Evolutionary conservation across 1,140 invertebrate genomes (phyloP).

Genomic region (Sipha flava): DNA sequence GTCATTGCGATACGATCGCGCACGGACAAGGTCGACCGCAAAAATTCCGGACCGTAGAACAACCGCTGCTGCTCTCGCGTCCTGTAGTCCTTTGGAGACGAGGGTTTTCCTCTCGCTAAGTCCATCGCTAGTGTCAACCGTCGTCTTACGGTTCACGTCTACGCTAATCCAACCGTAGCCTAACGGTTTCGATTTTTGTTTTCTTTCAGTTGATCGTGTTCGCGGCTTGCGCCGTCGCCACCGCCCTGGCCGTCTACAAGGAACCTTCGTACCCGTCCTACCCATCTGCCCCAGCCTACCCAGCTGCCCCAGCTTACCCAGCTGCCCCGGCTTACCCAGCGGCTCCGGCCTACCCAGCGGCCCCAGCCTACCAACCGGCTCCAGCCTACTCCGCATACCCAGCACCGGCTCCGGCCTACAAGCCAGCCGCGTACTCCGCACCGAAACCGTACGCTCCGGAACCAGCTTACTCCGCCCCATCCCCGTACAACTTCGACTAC

Average conservation of each 20-base stretch:
- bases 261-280: slow-evolving; percentile 33
- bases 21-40: neutral
- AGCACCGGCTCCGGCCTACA: neutral
- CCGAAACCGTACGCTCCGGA: slow-evolving; percentile 13
- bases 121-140: too few relatives aligned
- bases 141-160: too few relatives aligned
- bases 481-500: slow-evolving; percentile 40
- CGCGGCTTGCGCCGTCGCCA: slow-evolving; percentile 18
- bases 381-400: slow-evolving; percentile 23
- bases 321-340: neutral
- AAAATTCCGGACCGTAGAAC: too few relatives aligned
- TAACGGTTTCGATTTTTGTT: neutral
- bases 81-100: too few relatives aligned
- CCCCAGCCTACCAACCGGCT: neutral
- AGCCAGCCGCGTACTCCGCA: slow-evolving; percentile 8
- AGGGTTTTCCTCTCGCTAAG: too few relatives aligned
- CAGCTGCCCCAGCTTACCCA: neutral
- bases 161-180: too few relatives aligned
- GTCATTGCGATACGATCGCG: neutral
- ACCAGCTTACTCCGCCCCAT: slow-evolving; percentile 37
- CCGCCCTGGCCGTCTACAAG: slow-evolving; percentile 31
- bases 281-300: slow-evolving; percentile 34
- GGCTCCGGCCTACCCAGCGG: slow-evolving; percentile 34
- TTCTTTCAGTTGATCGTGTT: slow-evolving; percentile 20
- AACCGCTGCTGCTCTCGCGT: too few relatives aligned